Evolutionary conservation across 2,888 invertebrate genomes (phyloP), one percentile per base, ranked within the genome.

Genomic region (Tiliacea citrago): DNA sequence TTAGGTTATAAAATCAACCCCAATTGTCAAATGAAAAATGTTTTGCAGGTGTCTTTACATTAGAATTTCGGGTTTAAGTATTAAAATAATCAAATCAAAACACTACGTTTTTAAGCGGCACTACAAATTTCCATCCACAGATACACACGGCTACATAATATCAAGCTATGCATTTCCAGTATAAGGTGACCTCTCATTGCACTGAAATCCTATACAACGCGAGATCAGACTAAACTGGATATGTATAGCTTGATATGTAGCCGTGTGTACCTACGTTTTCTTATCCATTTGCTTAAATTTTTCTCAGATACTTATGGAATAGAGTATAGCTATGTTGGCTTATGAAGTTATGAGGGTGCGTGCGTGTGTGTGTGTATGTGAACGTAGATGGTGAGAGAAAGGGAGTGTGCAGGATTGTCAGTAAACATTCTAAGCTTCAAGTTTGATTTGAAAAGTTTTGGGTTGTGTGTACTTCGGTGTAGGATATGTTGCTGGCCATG

Each of bases 361-460:
- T 45, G 29, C 55, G 18, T 42, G 35, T 45, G 16, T 35, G 58
- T 45, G 39, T 35, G 29, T n/a, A 29, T 49, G 53, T 70, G 21
- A 67, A 12, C 13, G n/a, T 61, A 16, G 29, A 9, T 51, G 9
- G 57, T 42, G 58, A 42, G n/a, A 60, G 18, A 35, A 35, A 53
- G 8, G 21, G 13, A 45, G 47, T 49, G 35, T 42, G 21, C 24
- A 60, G 69, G 12, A 42, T 24, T 82, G 62, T 75, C 66, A 62
- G 63, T 60, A 80, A 79, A 82, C 69, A 78, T 62, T 42, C 67
- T 7, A 42, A 49, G 57, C 49, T 62, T 29, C 58, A 77, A 84
- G 81, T 84, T 84, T 73, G 77, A 82, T 82, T 84, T 77, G 84
- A 82, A 84, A 84, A 82, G 73, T 82, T 82, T 61, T 35, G 24